Evolutionary conservation across 2,113 vertebrate species (phyloP).

Genomic region (Thomomys bottae): DNA sequence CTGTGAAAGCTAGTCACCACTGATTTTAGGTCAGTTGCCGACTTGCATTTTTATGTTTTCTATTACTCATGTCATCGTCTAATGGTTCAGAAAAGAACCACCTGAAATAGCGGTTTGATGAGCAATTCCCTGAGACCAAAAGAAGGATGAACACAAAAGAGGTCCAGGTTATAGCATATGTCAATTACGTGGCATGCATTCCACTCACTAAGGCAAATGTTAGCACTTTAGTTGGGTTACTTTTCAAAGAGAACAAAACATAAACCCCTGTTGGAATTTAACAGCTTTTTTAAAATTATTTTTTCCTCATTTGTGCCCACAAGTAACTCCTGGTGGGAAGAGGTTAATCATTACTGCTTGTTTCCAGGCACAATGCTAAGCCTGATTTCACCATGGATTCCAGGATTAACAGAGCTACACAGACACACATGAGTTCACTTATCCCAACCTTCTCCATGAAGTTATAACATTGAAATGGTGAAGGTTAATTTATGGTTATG

Average conservation of each 20-base stretch:
- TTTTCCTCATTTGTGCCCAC: no score
- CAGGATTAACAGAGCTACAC: no score
- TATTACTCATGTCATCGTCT: conserved; percentile 20
- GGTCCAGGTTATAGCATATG: conserved; percentile 32
- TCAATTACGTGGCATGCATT: conserved; percentile 36
- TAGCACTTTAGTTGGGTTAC: conserved; percentile 38
- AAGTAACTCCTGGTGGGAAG: no score
- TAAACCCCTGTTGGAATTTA: neutral
- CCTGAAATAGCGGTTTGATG: conserved; percentile 68
- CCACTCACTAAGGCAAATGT: conserved; percentile 61
- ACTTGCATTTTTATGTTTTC: conserved; percentile 53
- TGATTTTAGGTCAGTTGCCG: conserved; percentile 33
- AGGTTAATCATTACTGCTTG: no score
- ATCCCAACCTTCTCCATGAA: neutral
- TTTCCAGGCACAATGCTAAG: no score
- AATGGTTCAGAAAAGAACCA: conserved; percentile 36
- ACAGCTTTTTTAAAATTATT: no score
- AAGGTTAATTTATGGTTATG: no score
- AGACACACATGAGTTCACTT: neutral
- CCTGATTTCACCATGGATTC: no score
- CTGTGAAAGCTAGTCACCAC: neutral
- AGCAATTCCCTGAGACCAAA: conserved; percentile 10
- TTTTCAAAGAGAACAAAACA: conserved; percentile 29
- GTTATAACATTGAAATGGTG: neutral
- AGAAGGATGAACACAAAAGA: conserved; percentile 34